phyloP scores from a whole-genome alignment of 2,888 invertebrate genomes.

The Habroteleia sp. region DNA sequence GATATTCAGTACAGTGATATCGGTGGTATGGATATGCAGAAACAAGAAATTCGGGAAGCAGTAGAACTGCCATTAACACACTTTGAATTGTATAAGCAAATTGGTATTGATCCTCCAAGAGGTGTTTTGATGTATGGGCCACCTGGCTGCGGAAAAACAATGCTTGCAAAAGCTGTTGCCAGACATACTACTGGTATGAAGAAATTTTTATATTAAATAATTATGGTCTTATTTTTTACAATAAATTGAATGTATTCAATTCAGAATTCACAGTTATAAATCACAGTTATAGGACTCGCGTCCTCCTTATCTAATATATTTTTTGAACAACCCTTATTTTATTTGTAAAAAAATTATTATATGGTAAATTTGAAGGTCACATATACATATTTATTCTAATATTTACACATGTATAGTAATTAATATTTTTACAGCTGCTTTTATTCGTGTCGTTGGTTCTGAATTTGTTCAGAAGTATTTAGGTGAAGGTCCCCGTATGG shows the following conservation, averaged over 20 bases:
- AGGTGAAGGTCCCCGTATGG: constrained; percentile 99
- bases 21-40: constrained; percentile 99
- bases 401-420: not conserved
- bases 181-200: constrained; percentile 95
- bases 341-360: too few species aligned
- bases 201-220: not conserved
- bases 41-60: constrained; percentile 99
- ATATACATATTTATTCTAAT: not conserved
- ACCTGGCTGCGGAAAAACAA: constrained; percentile 99
- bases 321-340: too few species aligned
- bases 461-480: constrained; percentile 99
- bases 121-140: constrained; percentile 99
- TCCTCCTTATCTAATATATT: too few species aligned
- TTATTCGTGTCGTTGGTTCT: constrained; percentile 99
- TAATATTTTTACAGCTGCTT: constrained; percentile 87
- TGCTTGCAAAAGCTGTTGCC: constrained; percentile 99
- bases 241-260: too few species aligned
- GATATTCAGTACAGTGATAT: constrained; percentile 98
- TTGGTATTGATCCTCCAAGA: constrained; percentile 98
- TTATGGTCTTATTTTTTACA: too few species aligned
- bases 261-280: too few species aligned
- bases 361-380: not conserved
- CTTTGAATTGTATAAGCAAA: constrained; percentile 98
- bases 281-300: too few species aligned
- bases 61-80: constrained; percentile 99